These are phyloP conservation scores for Drosophila mulleri DNA, from an alignment of 2,888 invertebrate species.

Conservation along the genomic window DNA sequence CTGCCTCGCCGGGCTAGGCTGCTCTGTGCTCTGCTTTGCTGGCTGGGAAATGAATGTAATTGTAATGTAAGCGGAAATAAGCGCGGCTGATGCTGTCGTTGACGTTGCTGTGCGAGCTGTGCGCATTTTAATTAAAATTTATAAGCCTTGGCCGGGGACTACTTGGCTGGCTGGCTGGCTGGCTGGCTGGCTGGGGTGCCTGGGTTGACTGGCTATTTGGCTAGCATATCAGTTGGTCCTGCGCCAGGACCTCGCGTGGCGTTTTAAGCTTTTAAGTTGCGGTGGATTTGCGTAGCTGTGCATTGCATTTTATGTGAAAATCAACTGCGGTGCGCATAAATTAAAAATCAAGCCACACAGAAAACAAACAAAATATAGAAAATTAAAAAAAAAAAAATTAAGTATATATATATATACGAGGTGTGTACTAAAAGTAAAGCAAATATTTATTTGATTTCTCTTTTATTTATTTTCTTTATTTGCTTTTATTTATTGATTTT, in stretches of 20 bases:
- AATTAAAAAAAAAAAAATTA: not conserved
- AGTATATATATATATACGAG: not conserved
- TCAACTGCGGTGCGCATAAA: constrained; percentile 79
- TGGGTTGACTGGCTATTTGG: constrained; percentile 10
- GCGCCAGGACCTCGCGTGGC: constrained; percentile 45
- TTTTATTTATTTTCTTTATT: not conserved
- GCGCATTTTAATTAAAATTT: constrained; percentile 80
- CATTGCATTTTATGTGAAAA: constrained; percentile 74
- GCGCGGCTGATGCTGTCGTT: constrained; percentile 56
- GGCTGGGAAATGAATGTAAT: constrained; percentile 65
- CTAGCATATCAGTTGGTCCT: constrained; percentile 36
- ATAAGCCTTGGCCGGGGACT: constrained; percentile 74
- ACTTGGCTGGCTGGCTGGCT: constrained; percentile 52
- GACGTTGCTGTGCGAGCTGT: constrained; percentile 46
- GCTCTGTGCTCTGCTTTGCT: constrained; percentile 6
- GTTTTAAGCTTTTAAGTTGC: constrained; percentile 80
- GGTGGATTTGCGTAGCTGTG: constrained; percentile 72
- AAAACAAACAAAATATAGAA: constrained; percentile 23
- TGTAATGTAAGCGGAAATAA: constrained; percentile 80
- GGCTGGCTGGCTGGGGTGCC: not conserved
- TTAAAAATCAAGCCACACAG: constrained; percentile 72
- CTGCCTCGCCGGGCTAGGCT: constrained; percentile 6
- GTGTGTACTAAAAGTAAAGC: not conserved
- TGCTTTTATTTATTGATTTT: not conserved
- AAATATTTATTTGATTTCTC: not conserved